Conservation (phyloP, 2,797 vertebrate genomes). For the Pseudochromis fuscus region DNA sequence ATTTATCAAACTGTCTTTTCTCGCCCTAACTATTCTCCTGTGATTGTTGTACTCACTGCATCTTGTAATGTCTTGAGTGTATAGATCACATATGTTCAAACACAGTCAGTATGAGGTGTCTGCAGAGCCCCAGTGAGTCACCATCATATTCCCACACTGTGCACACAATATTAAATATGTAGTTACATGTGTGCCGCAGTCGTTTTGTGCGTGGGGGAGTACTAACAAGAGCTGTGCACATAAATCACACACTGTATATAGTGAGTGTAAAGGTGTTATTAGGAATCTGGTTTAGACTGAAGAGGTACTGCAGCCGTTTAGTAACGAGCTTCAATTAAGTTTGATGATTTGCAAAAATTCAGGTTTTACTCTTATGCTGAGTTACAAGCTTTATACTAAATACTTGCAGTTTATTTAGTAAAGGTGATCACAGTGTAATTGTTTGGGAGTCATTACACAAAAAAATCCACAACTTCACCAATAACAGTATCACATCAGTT, state of each 20-base stretch:
- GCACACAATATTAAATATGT: conserved; percentile 22
- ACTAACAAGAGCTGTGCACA: not conserved
- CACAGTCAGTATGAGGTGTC: conserved; percentile 6
- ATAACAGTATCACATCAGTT: not conserved
- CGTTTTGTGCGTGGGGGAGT: conserved; percentile 1
- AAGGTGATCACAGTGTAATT: not conserved
- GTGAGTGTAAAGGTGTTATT: not conserved
- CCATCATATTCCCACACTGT: conserved; percentile 18
- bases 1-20: not conserved
- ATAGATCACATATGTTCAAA: conserved; percentile 28
- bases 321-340: too few species aligned
- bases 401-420: not conserved
- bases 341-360: too few species aligned
- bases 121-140: conserved; percentile 33
- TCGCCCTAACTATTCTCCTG: conserved; percentile 1
- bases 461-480: not conserved
- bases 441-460: not conserved
- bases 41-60: conserved; percentile 8
- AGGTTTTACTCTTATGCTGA: not conserved
- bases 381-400: not conserved
- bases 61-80: too few species aligned
- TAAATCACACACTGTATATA: not conserved
- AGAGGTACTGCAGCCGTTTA: too few species aligned
- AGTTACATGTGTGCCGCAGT: conserved; percentile 4
- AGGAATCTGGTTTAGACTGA: too few species aligned